phyloP scores from a whole-genome alignment of 2,888 invertebrate genomes.

The Ceramica pisi region DNA sequence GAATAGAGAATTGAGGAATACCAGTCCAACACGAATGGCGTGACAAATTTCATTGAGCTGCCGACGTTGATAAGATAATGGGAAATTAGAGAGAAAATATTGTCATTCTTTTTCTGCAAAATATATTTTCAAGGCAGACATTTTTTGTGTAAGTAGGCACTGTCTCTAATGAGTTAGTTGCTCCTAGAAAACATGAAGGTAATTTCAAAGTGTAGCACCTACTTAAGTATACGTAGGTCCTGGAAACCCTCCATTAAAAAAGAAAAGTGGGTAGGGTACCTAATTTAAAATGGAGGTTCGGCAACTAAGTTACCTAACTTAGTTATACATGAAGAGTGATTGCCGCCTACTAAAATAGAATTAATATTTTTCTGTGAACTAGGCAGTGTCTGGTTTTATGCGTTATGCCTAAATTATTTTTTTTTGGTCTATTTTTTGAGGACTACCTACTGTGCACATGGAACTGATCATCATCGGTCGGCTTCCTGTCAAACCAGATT shows the following conservation, averaged over 20 bases:
- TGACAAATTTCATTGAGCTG: slow-evolving; percentile 50
- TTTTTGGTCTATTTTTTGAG: not conserved
- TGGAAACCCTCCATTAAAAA: not conserved
- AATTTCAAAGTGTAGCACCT: not conserved
- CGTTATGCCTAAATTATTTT: not conserved
- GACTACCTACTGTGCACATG: not conserved
- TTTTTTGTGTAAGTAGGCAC: not conserved
- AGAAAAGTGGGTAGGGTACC: not conserved
- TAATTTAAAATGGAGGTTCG: not conserved
- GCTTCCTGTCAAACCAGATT: too few species aligned
- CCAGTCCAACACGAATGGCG: slow-evolving; percentile 40
- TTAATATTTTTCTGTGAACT: not conserved
- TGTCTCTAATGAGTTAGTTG: slow-evolving; percentile 10
- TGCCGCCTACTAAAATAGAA: not conserved
- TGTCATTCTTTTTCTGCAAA: slow-evolving; percentile 20
- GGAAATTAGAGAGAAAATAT: slow-evolving; percentile 47
- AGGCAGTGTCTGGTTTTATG: not conserved
- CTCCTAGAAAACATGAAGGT: not conserved
- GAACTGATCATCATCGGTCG: too few species aligned
- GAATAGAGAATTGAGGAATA: slow-evolving; percentile 28
- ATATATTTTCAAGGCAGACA: slow-evolving; percentile 8
- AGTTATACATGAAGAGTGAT: not conserved
- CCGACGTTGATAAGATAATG: slow-evolving; percentile 59
- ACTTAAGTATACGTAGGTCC: not conserved
- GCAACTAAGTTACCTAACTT: too few species aligned